These are phyloP conservation scores for Hydrolagus colliei DNA, from an alignment of 2,797 vertebrate species.

Conservation along the genomic window DNA sequence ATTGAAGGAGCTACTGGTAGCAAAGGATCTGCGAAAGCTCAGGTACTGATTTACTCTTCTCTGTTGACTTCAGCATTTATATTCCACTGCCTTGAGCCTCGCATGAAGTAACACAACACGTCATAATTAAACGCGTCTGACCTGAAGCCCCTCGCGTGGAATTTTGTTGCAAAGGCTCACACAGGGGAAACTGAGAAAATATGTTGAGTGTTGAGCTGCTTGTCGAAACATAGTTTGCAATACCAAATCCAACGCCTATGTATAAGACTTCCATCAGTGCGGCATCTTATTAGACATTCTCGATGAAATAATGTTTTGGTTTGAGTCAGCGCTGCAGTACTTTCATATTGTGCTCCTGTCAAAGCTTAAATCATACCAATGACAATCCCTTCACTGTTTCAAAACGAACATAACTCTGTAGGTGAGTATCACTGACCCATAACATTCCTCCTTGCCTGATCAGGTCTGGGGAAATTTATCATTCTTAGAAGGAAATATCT, in stretches of 20 bases:
- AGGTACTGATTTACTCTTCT: conserved; percentile 54
- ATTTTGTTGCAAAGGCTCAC: conserved; percentile 1
- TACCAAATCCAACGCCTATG: not conserved
- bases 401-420: conserved; percentile 2
- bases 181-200: not conserved
- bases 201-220: not conserved
- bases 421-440: conserved; percentile 24
- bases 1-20: conserved; percentile 72
- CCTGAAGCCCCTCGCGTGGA: not conserved
- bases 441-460: conserved; percentile 1
- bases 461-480: not conserved
- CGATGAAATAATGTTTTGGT: conserved; percentile 7
- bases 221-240: conserved; percentile 1
- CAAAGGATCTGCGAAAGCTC: conserved; percentile 81
- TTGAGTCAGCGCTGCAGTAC: not conserved
- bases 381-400: not conserved
- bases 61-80: not conserved
- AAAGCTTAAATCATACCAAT: conserved; percentile 11
- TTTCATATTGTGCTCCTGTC: conserved; percentile 19
- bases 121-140: not conserved
- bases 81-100: not conserved
- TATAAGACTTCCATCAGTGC: conserved; percentile 6
- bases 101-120: not conserved
- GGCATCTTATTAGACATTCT: conserved; percentile 8
- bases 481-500: not conserved